phyloP scores from a whole-genome alignment of 2,113 vertebrate genomes.

The Strigops habroptila region DNA sequence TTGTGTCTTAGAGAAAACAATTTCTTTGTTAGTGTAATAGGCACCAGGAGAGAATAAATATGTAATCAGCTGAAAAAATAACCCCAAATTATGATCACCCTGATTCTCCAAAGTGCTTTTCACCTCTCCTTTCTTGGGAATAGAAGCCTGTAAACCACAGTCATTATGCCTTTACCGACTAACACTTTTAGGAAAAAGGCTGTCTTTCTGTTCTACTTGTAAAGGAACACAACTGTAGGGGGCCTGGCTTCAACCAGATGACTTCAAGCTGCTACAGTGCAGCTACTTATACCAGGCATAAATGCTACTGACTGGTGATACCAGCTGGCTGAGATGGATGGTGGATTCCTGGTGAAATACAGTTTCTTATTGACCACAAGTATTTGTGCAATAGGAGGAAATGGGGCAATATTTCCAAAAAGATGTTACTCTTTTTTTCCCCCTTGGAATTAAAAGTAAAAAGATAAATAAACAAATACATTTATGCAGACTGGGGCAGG shows the following conservation, averaged over 20 bases:
- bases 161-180: neutral
- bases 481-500: neutral
- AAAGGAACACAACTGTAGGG: neutral
- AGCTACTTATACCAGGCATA: neutral
- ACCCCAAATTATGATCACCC: neutral
- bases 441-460: neutral
- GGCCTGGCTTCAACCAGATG: neutral
- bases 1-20: neutral
- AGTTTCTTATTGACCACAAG: neutral
- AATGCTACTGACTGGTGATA: neutral
- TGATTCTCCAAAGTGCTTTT: neutral
- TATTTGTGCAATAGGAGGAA: neutral
- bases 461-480: neutral
- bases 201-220: neutral
- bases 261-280: neutral
- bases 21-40: neutral
- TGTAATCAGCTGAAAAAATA: neutral
- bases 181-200: neutral
- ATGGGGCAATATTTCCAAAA: neutral
- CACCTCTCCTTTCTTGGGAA: neutral
- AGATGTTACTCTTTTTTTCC: neutral
- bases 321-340: neutral
- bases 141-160: neutral
- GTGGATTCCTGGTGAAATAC: neutral
- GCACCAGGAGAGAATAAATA: neutral